A percentile compares a stretch with the other conserved stretches of the same genome.
Evolutionary conservation across 2,888 invertebrate genomes (phyloP).

Genomic region (Pharmacophagus antenor): DNA sequence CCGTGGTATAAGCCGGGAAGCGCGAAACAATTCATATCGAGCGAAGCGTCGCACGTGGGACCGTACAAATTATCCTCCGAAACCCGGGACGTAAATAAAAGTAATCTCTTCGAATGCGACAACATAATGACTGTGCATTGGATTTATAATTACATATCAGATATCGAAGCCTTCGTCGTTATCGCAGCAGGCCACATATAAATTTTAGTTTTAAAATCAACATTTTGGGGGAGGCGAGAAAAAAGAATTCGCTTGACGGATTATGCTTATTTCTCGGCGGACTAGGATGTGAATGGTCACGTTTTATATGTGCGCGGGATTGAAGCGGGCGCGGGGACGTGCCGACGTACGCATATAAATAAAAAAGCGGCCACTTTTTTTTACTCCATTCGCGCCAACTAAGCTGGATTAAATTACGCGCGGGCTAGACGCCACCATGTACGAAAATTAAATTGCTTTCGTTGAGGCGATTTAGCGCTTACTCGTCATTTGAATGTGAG

Average conservation of each 20-base stretch:
- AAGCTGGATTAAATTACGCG: conserved; percentile 53
- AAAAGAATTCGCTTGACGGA: conserved; percentile 49
- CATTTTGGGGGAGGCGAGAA: conserved; percentile 33
- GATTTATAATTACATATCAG: conserved; percentile 49
- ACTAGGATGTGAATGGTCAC: conserved; percentile 63
- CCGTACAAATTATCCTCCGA: conserved; percentile 40
- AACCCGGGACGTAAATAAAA: conserved; percentile 51
- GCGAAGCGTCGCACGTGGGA: conserved; percentile 34
- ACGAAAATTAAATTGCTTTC: conserved; percentile 42
- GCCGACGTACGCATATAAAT: conserved; percentile 57
- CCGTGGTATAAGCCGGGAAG: conserved; percentile 41
- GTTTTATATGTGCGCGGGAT: conserved; percentile 63
- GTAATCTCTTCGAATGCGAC: conserved; percentile 32
- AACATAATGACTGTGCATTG: conserved; percentile 50
- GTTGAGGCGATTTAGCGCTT: conserved; percentile 26
- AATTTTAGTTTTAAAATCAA: conserved; percentile 51
- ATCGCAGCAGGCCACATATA: conserved; percentile 42
- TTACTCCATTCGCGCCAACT: conserved; percentile 44
- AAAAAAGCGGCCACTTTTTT: conserved; percentile 48
- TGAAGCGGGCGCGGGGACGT: conserved; percentile 60
- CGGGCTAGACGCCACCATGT: conserved; percentile 48
- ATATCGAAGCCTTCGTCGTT: conserved; percentile 36
- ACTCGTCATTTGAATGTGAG: conserved; percentile 21
- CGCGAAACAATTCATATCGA: conserved; percentile 56
- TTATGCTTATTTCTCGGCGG: conserved; percentile 58